Base-by-base conservation (phyloP, 2,888 invertebrate species). In the Crematogaster levior region DNA sequence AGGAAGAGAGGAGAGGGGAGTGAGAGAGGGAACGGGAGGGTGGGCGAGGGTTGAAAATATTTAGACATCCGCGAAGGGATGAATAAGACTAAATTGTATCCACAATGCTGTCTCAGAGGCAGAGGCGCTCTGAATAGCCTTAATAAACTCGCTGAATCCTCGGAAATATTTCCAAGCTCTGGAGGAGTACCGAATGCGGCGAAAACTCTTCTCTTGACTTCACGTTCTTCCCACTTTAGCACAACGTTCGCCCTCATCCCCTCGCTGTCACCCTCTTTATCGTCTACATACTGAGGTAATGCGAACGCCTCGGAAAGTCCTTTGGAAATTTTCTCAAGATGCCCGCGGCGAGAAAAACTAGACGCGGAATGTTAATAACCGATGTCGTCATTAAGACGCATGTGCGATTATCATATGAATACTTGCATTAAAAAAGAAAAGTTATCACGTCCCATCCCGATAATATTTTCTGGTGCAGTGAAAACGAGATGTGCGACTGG, bases 81-180 rank as follows among this genome's bases (percentile, higher is more conserved):
- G 95, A 96, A 95, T 95, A 95, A 95, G 95, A 95, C 95, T 95
- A 95, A 95, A 95, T 95, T 96, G 95, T 95, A 95, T 95, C 95
- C 95, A 95, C 95, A 95, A 95, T 95, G 95, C 94, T 95, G 95
- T 95, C 95, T 95, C 95, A 95, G 95, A 95, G 95, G 95, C 95
- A 89, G 90, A 91, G 89, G 95, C 94, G 94, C 93, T 95, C 95
- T 95, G 95, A 95, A 95, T 95, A 95, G 95, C 95, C 95, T 95
- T 95, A 95, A 95, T 95, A 94, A 94, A 94, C 94, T 93, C 91
- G 92, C 92, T 92, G 93, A 93, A 93, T 93, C 92, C 93, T 93
- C 93, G 93, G 92, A 94, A 94, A 93, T 93, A 93, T 94, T 93
- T 93, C 90, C 93, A 92, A 93, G 91, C 91, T 79, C 77, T 86